Percentiles rank a stretch among this genome's conserved stretches.
These are phyloP conservation scores for Montipora capitata DNA, from an alignment of 92 coral and sea anemone genomes.

Conservation along the genomic window DNA sequence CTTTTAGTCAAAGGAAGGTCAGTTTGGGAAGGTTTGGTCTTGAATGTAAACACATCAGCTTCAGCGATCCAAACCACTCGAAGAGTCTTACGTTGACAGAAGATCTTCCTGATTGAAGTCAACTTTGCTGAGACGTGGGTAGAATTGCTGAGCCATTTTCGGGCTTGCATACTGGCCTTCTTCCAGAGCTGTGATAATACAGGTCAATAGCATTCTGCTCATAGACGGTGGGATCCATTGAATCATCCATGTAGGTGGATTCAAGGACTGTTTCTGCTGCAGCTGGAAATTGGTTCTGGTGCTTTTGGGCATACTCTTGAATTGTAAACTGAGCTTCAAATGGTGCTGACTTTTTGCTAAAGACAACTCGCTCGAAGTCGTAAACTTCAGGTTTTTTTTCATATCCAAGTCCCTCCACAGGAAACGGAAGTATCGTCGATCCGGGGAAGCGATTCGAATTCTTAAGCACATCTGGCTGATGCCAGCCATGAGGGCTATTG, in stretches of 20 bases:
- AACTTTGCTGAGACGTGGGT: no score
- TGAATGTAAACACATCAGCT: background rate
- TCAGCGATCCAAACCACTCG: background rate
- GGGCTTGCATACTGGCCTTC: no score
- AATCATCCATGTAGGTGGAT: constrained; percentile 55
- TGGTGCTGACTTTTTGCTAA: background rate
- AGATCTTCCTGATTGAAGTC: no score
- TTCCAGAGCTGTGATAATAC: no score
- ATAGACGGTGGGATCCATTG: constrained; percentile 10
- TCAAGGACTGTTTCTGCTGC: constrained; percentile 22
- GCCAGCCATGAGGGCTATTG: constrained; percentile 20
- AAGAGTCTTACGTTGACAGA: no score
- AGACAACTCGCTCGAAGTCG: constrained; percentile 23
- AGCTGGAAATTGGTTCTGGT: constrained; percentile 4
- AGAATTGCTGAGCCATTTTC: no score
- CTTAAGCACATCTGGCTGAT: constrained; percentile 22
- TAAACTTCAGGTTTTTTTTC: constrained; percentile 17
- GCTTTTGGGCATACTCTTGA: background rate
- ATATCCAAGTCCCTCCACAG: constrained; percentile 30
- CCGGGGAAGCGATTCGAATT: constrained; percentile 21
- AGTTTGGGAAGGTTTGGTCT: background rate
- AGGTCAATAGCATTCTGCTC: no score
- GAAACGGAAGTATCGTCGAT: constrained; percentile 21
- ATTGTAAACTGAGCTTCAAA: background rate
- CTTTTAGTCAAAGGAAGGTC: background rate